Evolutionary conservation across 2,113 vertebrate species (phyloP).

Genomic region (Heterochromis multidens): DNA sequence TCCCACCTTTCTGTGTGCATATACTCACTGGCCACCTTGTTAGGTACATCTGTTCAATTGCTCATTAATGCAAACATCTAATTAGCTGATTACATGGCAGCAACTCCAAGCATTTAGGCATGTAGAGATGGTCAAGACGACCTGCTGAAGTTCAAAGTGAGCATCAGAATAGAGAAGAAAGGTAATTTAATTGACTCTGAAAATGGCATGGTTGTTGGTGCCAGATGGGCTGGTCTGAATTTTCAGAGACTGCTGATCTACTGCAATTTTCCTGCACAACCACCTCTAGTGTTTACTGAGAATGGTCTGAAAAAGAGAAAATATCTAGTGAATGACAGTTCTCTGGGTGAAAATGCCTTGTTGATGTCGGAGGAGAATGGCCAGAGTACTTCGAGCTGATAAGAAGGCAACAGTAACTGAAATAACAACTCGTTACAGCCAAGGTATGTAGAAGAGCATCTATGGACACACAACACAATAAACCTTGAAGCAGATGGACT

Average conservation of each 20-base stretch:
- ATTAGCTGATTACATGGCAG: not conserved
- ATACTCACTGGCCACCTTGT: not conserved
- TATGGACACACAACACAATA: not conserved
- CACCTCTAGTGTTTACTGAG: too few species aligned
- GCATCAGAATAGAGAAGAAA: not conserved
- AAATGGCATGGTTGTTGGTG: not conserved
- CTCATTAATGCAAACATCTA: not conserved
- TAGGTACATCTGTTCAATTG: not conserved
- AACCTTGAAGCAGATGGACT: too few species aligned
- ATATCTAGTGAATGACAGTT: not conserved
- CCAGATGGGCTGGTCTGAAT: too few species aligned
- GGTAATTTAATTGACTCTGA: not conserved
- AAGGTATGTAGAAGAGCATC: not conserved
- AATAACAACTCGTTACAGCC: not conserved
- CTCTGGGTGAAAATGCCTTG: not conserved
- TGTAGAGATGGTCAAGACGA: not conserved
- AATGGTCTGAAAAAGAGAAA: not conserved
- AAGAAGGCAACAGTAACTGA: not conserved
- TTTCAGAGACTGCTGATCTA: too few species aligned
- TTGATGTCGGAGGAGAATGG: not conserved
- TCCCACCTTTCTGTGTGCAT: not conserved
- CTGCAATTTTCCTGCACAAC: too few species aligned
- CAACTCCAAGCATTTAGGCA: not conserved
- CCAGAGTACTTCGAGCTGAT: not conserved
- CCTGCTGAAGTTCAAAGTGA: not conserved